Evolutionary conservation across 1,140 invertebrate species (phyloP), one percentile per base, ranked within the genome.

Genomic region (Aphaenogaster rudis): DNA sequence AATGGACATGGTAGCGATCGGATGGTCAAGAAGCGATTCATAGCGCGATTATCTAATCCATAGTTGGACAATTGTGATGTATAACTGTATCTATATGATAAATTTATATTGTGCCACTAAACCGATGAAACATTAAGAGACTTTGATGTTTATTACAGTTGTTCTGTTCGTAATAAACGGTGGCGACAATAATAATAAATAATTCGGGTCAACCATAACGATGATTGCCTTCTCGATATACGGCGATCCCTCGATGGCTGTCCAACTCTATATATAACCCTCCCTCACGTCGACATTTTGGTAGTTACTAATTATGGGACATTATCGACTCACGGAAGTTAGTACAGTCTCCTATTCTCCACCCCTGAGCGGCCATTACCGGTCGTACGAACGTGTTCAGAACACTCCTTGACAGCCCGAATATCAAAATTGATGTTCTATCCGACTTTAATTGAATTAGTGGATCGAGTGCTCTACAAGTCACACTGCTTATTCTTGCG

Each of bases 291-390:
- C 66, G 77, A 88, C 88, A 88, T 89, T 88, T 87, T 77, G 72
- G 57, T 64, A 90, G 86, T 91, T 91, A 86, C 88, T 91, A 91
- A 91, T 91, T 91, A 88, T 79, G 61, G 82, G 87, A 91, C 87
- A 88, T 90, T 91, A 88, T 89, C 74, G 87, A 88, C 90, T 91
- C 72, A 45, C 72, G 82, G 66, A 91, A 91, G 90, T 91, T 90
- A 82, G 78, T 84, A 84, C 17, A 91, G 87, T 91, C 85, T 88
- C 87, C 82, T 59, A 91, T 90, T 88, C 86, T 61, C 77, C 64
- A 64, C 82, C 52, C 86, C 82, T 86, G 80, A 91, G 90, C 88
- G 74, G 59, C 88, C 90, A 88, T 91, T 90, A 88, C 80, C 78
- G 81, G 86, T 61, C 36, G 77, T 86, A 81, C 71, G 61, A 72